A percentile compares a stretch with the other conserved stretches of the same genome.
Conservation (phyloP, 2,888 invertebrate species). For the Andricus quercusramuli region DNA sequence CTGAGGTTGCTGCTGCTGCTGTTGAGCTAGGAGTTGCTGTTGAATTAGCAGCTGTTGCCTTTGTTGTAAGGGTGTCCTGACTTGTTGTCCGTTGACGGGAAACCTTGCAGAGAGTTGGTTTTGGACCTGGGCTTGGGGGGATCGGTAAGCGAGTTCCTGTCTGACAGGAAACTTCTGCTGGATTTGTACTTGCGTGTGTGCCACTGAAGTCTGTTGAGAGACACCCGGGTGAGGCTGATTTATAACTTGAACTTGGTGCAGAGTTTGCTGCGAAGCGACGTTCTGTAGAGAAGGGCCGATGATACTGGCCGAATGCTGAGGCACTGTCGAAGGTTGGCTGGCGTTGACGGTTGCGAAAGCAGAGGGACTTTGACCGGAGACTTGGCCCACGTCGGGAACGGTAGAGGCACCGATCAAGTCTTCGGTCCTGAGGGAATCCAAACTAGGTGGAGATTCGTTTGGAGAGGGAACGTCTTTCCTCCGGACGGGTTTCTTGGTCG, state of each 20-base stretch:
- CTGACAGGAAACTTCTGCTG: slow-evolving; percentile 74
- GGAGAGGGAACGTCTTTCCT: slow-evolving; percentile 73
- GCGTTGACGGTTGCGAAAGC: slow-evolving; percentile 74
- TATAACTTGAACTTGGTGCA: slow-evolving; percentile 58
- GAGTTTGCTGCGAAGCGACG: slow-evolving; percentile 52
- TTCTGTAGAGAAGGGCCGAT: slow-evolving; percentile 56
- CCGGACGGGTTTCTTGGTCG: slow-evolving; percentile 75
- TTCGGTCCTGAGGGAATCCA: slow-evolving; percentile 74
- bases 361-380: slow-evolving; percentile 60
- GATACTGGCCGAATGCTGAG: slow-evolving; percentile 61
- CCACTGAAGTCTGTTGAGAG: slow-evolving; percentile 48
- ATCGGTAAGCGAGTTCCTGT: slow-evolving; percentile 72
- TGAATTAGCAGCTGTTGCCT: slow-evolving; percentile 63
- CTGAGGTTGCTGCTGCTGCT: slow-evolving; percentile 58
- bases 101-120: slow-evolving; percentile 68
- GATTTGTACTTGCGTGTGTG: slow-evolving; percentile 75
- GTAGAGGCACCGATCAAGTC: slow-evolving; percentile 70
- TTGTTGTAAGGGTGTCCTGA: slow-evolving; percentile 60
- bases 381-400: slow-evolving; percentile 60
- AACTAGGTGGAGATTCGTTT: slow-evolving; percentile 72
- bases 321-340: slow-evolving; percentile 72
- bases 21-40: slow-evolving; percentile 65
- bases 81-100: slow-evolving; percentile 74
- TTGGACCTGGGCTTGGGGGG: slow-evolving; percentile 64
- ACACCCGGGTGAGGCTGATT: slow-evolving; percentile 23